Evolutionary conservation across 2,797 vertebrate species (phyloP).

Genomic region (Helostoma temminkii): DNA sequence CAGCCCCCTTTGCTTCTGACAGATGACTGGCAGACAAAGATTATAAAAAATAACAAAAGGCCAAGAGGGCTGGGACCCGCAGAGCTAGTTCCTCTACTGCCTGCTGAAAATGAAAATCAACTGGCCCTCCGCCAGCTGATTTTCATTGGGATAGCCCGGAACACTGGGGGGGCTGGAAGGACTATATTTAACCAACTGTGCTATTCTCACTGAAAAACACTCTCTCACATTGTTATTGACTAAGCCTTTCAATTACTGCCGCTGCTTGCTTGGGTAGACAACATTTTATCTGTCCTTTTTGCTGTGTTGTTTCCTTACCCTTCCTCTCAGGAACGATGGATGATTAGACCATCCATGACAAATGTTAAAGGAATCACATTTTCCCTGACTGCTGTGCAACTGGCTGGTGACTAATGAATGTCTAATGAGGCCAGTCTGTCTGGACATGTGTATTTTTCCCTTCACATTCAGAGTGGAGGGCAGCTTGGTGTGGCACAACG

Average conservation of each 20-base stretch:
- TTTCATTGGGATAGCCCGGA: constrained; percentile 82
- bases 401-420: constrained; percentile 72
- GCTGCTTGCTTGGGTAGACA: constrained; percentile 59
- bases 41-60: constrained; percentile 78
- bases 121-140: constrained; percentile 74
- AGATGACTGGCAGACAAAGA: constrained; percentile 82
- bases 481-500: constrained; percentile 66
- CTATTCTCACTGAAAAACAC: constrained; percentile 77
- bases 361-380: constrained; percentile 62
- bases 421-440: constrained; percentile 71
- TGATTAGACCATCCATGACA: constrained; percentile 59
- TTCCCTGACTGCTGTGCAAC: constrained; percentile 49
- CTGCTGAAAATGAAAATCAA: constrained; percentile 26
- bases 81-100: constrained; percentile 74
- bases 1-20: constrained; percentile 69
- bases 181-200: constrained; percentile 80
- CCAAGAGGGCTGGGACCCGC: constrained; percentile 76
- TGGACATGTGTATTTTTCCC: constrained; percentile 56
- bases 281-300: constrained; percentile 55
- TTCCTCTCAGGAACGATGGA: constrained; percentile 45
- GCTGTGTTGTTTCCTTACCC: constrained; percentile 46
- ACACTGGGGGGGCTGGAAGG: constrained; percentile 69
- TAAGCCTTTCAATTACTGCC: constrained; percentile 72
- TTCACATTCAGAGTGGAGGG: constrained; percentile 66
- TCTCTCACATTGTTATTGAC: constrained; percentile 78